These are phyloP conservation scores for Anas platyrhynchos DNA, from an alignment of 2,113 vertebrate species.

Conservation along the genomic window DNA sequence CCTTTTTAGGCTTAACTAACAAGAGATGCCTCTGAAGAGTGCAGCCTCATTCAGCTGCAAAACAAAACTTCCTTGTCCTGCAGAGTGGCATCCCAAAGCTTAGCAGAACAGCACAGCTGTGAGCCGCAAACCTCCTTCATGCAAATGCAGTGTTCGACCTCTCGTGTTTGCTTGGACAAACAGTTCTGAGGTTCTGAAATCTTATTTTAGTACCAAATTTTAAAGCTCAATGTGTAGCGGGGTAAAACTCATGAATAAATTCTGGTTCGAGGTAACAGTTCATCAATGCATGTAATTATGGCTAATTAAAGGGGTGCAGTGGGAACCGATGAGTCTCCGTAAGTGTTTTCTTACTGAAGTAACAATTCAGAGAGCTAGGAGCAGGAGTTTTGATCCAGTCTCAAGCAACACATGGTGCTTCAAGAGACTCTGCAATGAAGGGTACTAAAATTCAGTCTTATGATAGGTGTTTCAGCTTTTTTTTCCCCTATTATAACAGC, in stretches of 20 bases:
- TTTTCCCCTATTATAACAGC: not conserved
- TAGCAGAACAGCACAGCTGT: not conserved
- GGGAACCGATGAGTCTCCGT: not conserved
- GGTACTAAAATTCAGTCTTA: not conserved
- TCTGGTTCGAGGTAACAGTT: not conserved
- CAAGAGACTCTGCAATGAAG: not conserved
- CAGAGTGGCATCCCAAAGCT: not conserved
- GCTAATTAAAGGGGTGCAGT: not conserved
- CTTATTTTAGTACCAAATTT: not conserved
- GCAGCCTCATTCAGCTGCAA: not conserved
- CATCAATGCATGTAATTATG: not conserved
- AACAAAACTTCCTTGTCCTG: slow-evolving; percentile 35
- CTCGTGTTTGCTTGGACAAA: not conserved
- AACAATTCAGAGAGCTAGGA: not conserved
- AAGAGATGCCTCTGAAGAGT: slow-evolving; percentile 1
- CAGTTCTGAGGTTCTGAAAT: not conserved
- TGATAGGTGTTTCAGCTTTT: not conserved
- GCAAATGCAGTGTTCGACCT: not conserved
- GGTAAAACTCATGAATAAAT: not conserved
- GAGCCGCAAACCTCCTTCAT: not conserved
- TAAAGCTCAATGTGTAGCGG: not conserved
- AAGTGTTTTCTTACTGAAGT: not conserved
- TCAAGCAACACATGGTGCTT: not conserved
- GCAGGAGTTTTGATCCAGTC: not conserved
- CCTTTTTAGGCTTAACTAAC: not conserved